Evolutionary conservation across 2,888 invertebrate species (phyloP), one percentile per base, ranked within the genome.

Genomic region (Malacosoma neustria): DNA sequence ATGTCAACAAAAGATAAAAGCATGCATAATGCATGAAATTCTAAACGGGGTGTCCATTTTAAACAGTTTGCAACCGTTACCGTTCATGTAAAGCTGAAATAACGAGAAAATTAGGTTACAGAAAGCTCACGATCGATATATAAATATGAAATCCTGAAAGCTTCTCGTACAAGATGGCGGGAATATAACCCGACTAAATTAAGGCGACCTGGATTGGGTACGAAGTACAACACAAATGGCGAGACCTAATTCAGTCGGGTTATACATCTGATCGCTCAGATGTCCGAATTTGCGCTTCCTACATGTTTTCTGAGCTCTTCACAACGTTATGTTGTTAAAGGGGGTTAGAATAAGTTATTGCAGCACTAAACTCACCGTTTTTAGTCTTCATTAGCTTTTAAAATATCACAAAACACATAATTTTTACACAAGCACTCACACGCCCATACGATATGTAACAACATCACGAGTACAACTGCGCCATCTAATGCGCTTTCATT

Each of bases 381-480:
- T 64, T 57, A 48, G 61, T 56, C 66, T 74, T 67, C 70, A 71
- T 76, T 68, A 65, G 65, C 59, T 57, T 66, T 62, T 72, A 66
- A 61, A 73, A 71, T 70, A 79, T 69, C 82, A 84, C 82, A 77
- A 82, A 81, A 80, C 82, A 84, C 81, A 64, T 54, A 63, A 61
- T 69, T 73, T 80, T 73, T 71, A 71, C 81, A 81, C 84, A 76
- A 80, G 77, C 84, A 84, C 82, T 81, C 74, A 80, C 80, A 85
- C 86, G 84, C 86, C 85, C 84, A 72, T 75, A 73, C 75, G 55
- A 66, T 72, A 72, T 72, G 79, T 71, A 80, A 75, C 74, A 81
- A 82, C 80, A 84, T 82, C 80, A 84, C 82, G 81, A 71, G 72
- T 69, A 75, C 69, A 58, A 76, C 79, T 80, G 75, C 84, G 82